Percentiles rank a stretch among this genome's conserved stretches.
Conservation (phyloP, 2,797 vertebrate genomes). For the Diglossa cyanea region DNA sequence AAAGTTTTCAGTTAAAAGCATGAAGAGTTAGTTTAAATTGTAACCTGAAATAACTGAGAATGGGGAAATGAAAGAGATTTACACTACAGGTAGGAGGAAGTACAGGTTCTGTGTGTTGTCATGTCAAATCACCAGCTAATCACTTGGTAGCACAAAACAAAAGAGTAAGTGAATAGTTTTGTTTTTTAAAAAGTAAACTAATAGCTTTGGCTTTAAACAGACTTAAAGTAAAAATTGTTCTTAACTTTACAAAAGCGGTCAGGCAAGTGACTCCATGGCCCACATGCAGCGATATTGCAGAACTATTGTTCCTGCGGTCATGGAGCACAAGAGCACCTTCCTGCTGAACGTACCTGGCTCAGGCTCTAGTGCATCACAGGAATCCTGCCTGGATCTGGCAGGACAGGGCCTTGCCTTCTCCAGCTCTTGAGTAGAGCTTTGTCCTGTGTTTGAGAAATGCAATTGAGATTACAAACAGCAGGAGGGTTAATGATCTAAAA, state of each 20-base stretch:
- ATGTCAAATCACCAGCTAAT: neutral
- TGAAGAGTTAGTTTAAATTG: neutral
- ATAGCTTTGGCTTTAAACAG: neutral
- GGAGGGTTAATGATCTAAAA: neutral
- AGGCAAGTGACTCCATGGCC: neutral
- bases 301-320: neutral
- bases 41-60: neutral
- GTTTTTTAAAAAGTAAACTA: neutral
- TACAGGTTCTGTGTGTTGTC: neutral
- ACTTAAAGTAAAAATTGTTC: neutral
- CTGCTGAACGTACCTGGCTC: neutral
- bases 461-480: neutral
- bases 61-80: slow-evolving; percentile 4
- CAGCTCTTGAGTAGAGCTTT: neutral
- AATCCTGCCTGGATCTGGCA: neutral
- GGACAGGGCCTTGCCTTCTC: neutral
- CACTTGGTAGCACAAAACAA: neutral
- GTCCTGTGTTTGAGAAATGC: neutral
- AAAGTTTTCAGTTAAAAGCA: neutral
- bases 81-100: neutral
- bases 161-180: neutral
- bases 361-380: neutral
- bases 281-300: neutral
- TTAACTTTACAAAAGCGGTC: neutral
- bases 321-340: neutral